A percentile compares a stretch with the other conserved stretches of the same genome.
These are phyloP conservation scores for Poeciliopsis prolifica DNA, from an alignment of 2,113 vertebrate genomes.

Conservation along the genomic window DNA sequence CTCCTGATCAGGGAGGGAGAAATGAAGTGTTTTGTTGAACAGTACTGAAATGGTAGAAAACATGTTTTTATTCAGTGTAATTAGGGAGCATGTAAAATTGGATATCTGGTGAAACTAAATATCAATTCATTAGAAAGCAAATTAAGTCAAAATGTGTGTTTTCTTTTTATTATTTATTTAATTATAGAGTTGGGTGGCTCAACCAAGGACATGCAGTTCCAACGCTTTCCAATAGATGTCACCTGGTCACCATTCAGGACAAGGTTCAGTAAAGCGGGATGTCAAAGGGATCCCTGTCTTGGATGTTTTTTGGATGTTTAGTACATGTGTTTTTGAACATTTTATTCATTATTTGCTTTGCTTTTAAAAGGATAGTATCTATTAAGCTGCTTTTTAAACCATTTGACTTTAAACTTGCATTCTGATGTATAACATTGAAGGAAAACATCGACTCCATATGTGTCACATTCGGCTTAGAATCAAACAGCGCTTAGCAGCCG, in stretches of 20 bases:
- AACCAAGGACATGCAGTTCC: constrained; percentile 14
- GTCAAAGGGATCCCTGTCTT: neutral
- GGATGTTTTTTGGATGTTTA: neutral
- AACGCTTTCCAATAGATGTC: constrained; percentile 59
- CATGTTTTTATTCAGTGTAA: too few species aligned
- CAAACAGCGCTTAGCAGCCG: constrained; percentile 10
- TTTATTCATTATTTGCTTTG: neutral
- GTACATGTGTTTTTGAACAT: too few species aligned
- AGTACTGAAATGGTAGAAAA: too few species aligned
- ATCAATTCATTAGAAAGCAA: too few species aligned
- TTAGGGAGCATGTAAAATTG: too few species aligned
- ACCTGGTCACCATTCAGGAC: constrained; percentile 9
- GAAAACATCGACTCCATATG: constrained; percentile 34
- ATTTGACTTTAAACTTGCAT: constrained; percentile 1
- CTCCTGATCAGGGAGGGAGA: too few species aligned
- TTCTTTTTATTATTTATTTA: too few species aligned
- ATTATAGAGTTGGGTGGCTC: neutral
- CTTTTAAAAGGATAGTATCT: neutral
- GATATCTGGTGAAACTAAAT: too few species aligned
- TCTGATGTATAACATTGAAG: neutral
- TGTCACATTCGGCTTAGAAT: constrained; percentile 13
- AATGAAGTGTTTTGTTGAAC: too few species aligned
- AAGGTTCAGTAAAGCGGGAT: neutral
- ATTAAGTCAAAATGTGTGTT: too few species aligned
- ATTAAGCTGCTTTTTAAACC: rapidly evolving